Base-by-base conservation (phyloP, 2,113 vertebrate genomes). In the Heloderma charlesbogerti region DNA sequence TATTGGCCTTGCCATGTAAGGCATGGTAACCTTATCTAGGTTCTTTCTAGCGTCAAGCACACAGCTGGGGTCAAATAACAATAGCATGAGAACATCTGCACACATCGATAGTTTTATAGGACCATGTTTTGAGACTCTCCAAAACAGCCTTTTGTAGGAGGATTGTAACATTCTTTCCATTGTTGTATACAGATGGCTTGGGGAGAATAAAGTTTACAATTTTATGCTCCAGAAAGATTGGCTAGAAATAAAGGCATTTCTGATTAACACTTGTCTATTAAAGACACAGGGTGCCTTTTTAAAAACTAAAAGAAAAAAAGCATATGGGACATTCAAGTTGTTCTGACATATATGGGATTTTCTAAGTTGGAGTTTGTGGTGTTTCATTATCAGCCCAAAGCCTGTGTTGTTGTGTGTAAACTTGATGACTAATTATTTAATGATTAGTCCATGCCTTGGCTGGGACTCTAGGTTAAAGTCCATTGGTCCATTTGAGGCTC, bases 141-240 rank as follows among this genome's bases (percentile, higher is more conserved):
- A 77, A 45, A 77, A 45, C 3, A 69, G 87, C 6, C 40, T 67
- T 80, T 80, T 80, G 8, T 63, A 37, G 75, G 67, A 60, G 16
- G 31, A n/a, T 48, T 79, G 67, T 79, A 66, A 45, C 43, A 67
- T 88, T 67, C 40, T 88, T 80, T 25, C 57, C 31, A 88, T 67
- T 67, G 87, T 48, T 15, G 20, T 67, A 16, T 67, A 54, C 60
- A 79, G 87, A 79, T 88, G 75, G 86, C 57, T 66, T 31, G 34
- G 57, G 48, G 57, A 80, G 60, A 88, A 88, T 37, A 8, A 18
- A 80, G 60, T 88, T 80, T 79, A 67, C 60, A 79, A 69, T 88
- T 88, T 88, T 88, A 78, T 80, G 75, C 75, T 88, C 75, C 74
- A 51, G 31, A 88, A 67, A 79, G 48, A 67, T n/a, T 66, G 31